Evolutionary conservation across 1,140 invertebrate species (phyloP).

Genomic region (Mercenaria mercenaria): DNA sequence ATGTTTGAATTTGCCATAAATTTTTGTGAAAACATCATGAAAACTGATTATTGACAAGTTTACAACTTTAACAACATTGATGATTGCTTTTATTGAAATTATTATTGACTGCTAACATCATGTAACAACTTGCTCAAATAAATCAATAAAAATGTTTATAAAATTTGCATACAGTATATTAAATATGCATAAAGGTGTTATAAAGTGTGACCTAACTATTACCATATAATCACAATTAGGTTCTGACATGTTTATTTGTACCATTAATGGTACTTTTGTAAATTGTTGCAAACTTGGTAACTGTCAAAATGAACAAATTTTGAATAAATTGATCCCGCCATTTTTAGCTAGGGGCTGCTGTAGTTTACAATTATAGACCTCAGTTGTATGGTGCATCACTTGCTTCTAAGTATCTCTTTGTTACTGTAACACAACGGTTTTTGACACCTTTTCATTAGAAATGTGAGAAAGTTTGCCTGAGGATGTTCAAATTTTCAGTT

Average conservation of each 20-base stretch:
- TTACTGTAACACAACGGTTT: not conserved
- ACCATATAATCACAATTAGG: not conserved
- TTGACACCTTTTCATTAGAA: constrained; percentile 5
- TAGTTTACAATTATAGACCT: not conserved
- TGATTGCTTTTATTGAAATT: constrained; percentile 31
- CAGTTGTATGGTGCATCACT: not conserved
- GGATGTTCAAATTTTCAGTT: not conserved
- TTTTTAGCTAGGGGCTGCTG: constrained; percentile 5
- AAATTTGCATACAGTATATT: not conserved
- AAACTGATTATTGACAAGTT: constrained; percentile 28
- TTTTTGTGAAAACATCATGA: not conserved
- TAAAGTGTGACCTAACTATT: not conserved
- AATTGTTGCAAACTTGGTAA: not conserved
- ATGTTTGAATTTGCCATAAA: not conserved
- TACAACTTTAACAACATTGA: constrained; percentile 20
- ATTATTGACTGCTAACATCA: constrained; percentile 12
- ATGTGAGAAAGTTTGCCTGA: not conserved
- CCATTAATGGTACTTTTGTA: constrained; percentile 11
- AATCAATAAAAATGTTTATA: constrained; percentile 8
- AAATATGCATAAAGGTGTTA: constrained; percentile 19
- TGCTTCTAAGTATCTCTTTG: not conserved
- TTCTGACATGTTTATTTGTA: constrained; percentile 39
- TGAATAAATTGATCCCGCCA: not conserved
- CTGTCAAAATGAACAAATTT: constrained; percentile 36
- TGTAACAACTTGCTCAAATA: constrained; percentile 21